Conservation (phyloP, 2,113 vertebrate species). For the Corythaeola cristata region DNA sequence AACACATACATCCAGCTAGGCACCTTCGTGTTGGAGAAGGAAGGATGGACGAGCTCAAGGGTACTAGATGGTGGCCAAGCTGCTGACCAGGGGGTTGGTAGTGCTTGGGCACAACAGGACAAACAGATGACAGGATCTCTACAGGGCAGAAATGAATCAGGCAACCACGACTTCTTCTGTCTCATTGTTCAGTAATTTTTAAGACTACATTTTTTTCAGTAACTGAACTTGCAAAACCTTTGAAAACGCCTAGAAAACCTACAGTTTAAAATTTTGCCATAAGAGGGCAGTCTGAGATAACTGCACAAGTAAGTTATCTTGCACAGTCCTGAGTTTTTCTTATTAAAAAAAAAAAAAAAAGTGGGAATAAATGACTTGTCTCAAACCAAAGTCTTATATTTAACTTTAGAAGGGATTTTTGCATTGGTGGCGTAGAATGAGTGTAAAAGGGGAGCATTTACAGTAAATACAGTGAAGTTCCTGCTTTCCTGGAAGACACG, state of each 20-base stretch:
- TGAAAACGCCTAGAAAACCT: not conserved
- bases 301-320: not conserved
- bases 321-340: not conserved
- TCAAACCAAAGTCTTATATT: not conserved
- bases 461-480: not conserved
- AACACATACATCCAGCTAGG: not conserved
- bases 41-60: not conserved
- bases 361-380: not conserved
- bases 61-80: not conserved
- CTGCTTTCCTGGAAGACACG: not conserved
- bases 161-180: not conserved
- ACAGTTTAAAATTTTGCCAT: slow-evolving; percentile 31
- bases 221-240: not conserved
- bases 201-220: not conserved
- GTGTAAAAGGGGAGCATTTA: not conserved
- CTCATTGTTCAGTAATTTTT: not conserved
- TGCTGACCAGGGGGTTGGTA: not conserved
- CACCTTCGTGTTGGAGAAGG: not conserved
- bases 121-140: fast-evolving
- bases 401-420: not conserved
- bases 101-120: not conserved
- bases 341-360: too few relatives aligned
- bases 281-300: slow-evolving; percentile 66
- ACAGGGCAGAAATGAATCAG: not conserved
- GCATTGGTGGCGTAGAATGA: not conserved